Evolutionary conservation across 2,113 vertebrate species (phyloP), one percentile per base, ranked within the genome.

Genomic region (Patagioenas fasciata): DNA sequence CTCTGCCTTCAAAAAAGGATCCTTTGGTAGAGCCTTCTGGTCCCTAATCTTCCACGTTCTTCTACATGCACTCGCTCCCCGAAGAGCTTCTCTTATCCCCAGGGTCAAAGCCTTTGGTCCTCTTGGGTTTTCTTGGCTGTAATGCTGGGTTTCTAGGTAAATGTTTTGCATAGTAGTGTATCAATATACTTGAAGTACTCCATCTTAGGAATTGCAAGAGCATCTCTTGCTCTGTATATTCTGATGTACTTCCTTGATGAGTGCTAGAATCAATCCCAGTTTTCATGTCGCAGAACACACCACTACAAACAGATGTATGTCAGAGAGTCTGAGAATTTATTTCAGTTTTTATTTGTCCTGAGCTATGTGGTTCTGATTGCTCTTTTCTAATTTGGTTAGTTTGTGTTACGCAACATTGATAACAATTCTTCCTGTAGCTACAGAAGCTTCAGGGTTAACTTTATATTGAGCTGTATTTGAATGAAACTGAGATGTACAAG

Each of bases 1-100:
- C 32, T 71, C 42, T 89, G 24, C 29, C 82, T 93, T 93, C 5
- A 11, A 40, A 78, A 78, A 75, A 36, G 0, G 12, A 9, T 57
- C 21, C 81, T 67, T 72, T 28, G 13, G 9, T 25, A 78, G 34
- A 87, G 31, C 14, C 7, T 81, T 1, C 13, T 64, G 9, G 9
- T 74, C 13, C n/a, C 9, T 32, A 4, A 60, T 29, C 19, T 78
- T 73, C 12, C 17, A 9, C 26, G 6, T 61, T 87, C 13, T 65
- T 65, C 65, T 74, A 2, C 0, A 0, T 56, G 29, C 13, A 58
- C 9, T 28, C 79, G 0, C 17, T 73, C 7, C 25, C 12, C 38
- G 2, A 1, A 40, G 32, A 85, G 7, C 16, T 66, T 58, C 17
- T 66, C 7, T 54, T 5, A 3, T 53, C 8, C 20, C 54, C 15